Evolutionary conservation across 2,797 vertebrate genomes (phyloP).

Genomic region (Scarus forsteni): DNA sequence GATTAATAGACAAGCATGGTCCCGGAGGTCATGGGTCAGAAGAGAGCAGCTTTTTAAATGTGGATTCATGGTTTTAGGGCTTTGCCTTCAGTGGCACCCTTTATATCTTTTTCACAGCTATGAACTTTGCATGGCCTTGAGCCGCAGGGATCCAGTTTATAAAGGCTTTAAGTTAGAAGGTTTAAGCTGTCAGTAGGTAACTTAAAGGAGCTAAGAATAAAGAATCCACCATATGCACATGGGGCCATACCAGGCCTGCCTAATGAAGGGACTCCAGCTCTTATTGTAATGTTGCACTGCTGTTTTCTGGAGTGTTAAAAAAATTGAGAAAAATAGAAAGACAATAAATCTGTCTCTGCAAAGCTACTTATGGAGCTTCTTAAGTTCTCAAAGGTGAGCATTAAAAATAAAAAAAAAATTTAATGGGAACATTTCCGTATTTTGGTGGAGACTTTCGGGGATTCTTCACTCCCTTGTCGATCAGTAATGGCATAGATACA

Average conservation of each 20-base stretch:
- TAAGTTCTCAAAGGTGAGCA: no score
- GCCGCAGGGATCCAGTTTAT: slow-evolving; percentile 63
- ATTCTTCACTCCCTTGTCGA: no score
- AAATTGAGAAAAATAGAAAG: no score
- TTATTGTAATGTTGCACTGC: no score
- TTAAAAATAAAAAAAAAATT: no score
- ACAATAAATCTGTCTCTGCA: no score
- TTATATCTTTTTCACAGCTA: slow-evolving; percentile 78
- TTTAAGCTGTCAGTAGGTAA: slow-evolving; percentile 41
- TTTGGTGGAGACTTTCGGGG: no score
- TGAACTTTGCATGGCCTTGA: slow-evolving; percentile 77
- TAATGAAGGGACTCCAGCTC: no score
- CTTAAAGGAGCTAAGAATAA: slow-evolving; percentile 14
- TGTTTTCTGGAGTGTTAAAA: no score
- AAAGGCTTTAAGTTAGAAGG: slow-evolving; percentile 52
- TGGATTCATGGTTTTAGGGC: slow-evolving; percentile 78
- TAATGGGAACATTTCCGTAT: no score
- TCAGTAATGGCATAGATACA: no score
- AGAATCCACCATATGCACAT: neutral
- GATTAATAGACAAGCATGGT: slow-evolving; percentile 84
- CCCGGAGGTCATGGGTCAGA: slow-evolving; percentile 73
- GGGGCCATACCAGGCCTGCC: neutral
- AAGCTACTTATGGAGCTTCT: no score
- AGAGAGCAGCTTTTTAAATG: slow-evolving; percentile 79
- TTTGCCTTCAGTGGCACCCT: slow-evolving; percentile 71